phyloP scores from a whole-genome alignment of 2,113 vertebrate species.

The Odobenus rosmarus region DNA sequence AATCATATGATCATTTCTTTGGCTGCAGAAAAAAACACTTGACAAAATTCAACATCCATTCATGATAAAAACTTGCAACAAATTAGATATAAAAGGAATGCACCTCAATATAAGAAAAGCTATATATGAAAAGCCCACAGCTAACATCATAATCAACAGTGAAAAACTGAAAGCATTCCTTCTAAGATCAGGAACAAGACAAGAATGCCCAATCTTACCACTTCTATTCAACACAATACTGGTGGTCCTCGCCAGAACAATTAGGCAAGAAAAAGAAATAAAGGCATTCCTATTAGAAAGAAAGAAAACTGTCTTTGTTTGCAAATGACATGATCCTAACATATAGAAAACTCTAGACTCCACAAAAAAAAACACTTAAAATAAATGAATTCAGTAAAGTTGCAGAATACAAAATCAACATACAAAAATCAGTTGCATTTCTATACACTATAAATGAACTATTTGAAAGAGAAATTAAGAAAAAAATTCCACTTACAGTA shows the following conservation, averaged over 20 bases:
- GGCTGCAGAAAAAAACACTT: not conserved
- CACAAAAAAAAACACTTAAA: not conserved
- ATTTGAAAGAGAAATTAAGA: slow-evolving; percentile 1
- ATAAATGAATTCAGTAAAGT: not conserved
- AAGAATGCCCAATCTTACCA: not conserved
- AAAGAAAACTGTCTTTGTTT: not conserved
- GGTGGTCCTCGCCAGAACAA: not conserved
- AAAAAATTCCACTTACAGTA: not conserved
- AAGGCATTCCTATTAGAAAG: not conserved
- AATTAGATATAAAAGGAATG: not conserved
- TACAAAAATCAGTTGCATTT: not conserved
- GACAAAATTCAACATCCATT: not conserved
- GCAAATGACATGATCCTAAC: not conserved
- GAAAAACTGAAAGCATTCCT: not conserved
- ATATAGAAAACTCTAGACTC: not conserved
- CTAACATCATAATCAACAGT: not conserved
- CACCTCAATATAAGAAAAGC: not conserved
- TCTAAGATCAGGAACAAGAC: not conserved
- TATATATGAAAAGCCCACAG: not conserved
- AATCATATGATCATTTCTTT: not conserved
- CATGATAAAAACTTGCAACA: not conserved
- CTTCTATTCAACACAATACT: not conserved
- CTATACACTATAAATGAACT: not conserved
- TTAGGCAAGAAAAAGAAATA: not conserved
- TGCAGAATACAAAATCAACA: not conserved